phyloP scores from a whole-genome alignment of 2,888 invertebrate species.

The Danaus chrysippus region DNA sequence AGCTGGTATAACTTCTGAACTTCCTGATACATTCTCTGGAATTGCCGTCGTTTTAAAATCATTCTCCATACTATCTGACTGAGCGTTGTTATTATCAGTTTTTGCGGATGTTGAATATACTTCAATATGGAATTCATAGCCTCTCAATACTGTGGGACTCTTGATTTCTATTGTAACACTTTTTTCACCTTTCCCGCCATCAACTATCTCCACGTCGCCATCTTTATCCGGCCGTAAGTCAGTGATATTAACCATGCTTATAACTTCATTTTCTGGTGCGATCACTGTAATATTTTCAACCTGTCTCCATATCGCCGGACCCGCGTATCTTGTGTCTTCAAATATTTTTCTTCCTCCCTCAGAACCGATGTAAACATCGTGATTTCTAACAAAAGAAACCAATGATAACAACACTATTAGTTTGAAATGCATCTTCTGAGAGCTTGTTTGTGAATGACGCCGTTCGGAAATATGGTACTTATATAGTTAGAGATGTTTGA shows the following conservation, averaged over 20 bases:
- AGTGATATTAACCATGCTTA: slow-evolving; percentile 51
- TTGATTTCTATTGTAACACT: slow-evolving; percentile 62
- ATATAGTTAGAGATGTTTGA: slow-evolving; percentile 51
- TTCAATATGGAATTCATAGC: slow-evolving; percentile 58
- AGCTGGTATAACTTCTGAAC: slow-evolving; percentile 1
- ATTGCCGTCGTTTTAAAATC: background rate
- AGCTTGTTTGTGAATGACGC: slow-evolving; percentile 46
- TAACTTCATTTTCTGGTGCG: slow-evolving; percentile 50
- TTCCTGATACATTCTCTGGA: slow-evolving; percentile 9
- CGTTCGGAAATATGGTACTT: slow-evolving; percentile 39
- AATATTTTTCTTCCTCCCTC: slow-evolving; percentile 51
- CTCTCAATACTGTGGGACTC: slow-evolving; percentile 63
- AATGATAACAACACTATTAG: slow-evolving; percentile 40
- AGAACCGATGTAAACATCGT: slow-evolving; percentile 50
- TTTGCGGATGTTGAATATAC: slow-evolving; percentile 44
- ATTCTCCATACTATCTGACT: background rate
- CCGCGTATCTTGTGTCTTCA: slow-evolving; percentile 54
- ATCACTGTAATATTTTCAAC: slow-evolving; percentile 50
- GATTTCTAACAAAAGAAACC: slow-evolving; percentile 41
- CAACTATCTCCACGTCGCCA: slow-evolving; percentile 56
- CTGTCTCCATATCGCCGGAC: slow-evolving; percentile 61
- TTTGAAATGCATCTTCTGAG: slow-evolving; percentile 45
- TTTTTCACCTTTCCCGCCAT: slow-evolving; percentile 59
- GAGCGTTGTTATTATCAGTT: slow-evolving; percentile 11
- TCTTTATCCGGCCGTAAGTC: slow-evolving; percentile 62